A percentile compares a stretch with the other conserved stretches of the same genome.
Evolutionary conservation across 2,888 invertebrate species (phyloP).

Genomic region (Arrhopalites spinosus): DNA sequence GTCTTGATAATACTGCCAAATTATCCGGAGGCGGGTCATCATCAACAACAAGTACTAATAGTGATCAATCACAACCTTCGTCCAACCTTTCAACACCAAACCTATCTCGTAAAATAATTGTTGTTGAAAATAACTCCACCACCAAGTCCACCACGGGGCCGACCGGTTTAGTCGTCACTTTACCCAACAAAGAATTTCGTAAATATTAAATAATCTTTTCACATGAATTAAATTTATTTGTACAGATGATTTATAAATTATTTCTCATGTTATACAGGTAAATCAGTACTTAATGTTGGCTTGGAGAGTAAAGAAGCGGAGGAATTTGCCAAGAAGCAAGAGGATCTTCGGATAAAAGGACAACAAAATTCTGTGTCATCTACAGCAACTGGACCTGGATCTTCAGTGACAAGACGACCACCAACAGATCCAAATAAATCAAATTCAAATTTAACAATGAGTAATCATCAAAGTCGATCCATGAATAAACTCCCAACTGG

Average conservation of each 20-base stretch:
- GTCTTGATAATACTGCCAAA: slow-evolving; percentile 2
- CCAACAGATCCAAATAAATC: slow-evolving; percentile 59
- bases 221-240: too few relatives aligned
- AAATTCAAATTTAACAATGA: background rate
- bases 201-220: too few relatives aligned
- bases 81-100: too few relatives aligned
- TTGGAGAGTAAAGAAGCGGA: slow-evolving; percentile 58
- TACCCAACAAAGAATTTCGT: slow-evolving; percentile 72
- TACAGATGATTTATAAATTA: too few relatives aligned
- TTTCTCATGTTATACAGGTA: too few relatives aligned
- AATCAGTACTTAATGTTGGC: slow-evolving; percentile 73
- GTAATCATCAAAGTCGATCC: slow-evolving; percentile 36
- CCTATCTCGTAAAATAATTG: too few relatives aligned
- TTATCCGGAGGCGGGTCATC: background rate
- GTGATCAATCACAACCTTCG: too few relatives aligned
- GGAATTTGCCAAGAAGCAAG: slow-evolving; percentile 57
- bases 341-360: slow-evolving; percentile 46
- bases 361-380: background rate
- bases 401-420: slow-evolving; percentile 61
- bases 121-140: too few relatives aligned
- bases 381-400: background rate
- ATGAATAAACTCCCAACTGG: slow-evolving; percentile 43
- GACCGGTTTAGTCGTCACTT: slow-evolving; percentile 40
- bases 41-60: too few relatives aligned
- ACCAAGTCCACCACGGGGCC: background rate